phyloP scores from a whole-genome alignment of 2,797 vertebrate genomes.

The Anguilla megastoma region DNA sequence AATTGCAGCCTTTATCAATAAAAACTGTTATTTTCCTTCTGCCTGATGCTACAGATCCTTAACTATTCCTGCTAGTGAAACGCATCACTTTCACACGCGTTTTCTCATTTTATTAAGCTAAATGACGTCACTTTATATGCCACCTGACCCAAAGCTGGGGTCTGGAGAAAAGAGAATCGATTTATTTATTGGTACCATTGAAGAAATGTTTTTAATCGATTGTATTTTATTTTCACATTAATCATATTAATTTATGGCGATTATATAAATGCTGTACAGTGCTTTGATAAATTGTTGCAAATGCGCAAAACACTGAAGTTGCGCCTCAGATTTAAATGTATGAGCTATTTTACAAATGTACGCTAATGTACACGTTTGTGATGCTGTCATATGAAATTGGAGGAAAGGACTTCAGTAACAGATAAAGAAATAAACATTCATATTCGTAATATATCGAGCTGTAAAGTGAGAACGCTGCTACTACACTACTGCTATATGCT shows the following conservation, averaged over 20 bases:
- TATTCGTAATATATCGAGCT: too few species aligned
- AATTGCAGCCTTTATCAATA: not conserved
- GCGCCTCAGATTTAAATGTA: not conserved
- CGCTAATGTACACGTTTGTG: not conserved
- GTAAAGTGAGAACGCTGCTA: too few species aligned
- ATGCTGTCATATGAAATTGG: not conserved
- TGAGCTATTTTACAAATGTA: not conserved
- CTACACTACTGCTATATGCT: too few species aligned
- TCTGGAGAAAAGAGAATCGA: slow-evolving; percentile 14
- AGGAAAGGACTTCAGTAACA: not conserved
- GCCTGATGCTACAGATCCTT: not conserved
- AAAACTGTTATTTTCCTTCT: not conserved
- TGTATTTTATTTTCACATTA: not conserved
- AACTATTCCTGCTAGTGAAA: not conserved
- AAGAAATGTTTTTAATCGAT: not conserved
- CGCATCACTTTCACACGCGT: slow-evolving; percentile 43
- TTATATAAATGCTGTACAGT: not conserved
- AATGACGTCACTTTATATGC: slow-evolving; percentile 55
- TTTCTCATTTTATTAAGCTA: slow-evolving; percentile 55
- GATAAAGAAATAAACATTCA: not conserved
- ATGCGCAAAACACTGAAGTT: not conserved
- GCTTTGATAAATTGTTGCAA: not conserved
- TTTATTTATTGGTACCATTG: not conserved
- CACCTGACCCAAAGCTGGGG: slow-evolving; percentile 49
- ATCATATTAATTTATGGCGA: not conserved